Conservation (phyloP, 35 echinoderm and acorn worm species). For the Strongylocentrotus purpuratus region DNA sequence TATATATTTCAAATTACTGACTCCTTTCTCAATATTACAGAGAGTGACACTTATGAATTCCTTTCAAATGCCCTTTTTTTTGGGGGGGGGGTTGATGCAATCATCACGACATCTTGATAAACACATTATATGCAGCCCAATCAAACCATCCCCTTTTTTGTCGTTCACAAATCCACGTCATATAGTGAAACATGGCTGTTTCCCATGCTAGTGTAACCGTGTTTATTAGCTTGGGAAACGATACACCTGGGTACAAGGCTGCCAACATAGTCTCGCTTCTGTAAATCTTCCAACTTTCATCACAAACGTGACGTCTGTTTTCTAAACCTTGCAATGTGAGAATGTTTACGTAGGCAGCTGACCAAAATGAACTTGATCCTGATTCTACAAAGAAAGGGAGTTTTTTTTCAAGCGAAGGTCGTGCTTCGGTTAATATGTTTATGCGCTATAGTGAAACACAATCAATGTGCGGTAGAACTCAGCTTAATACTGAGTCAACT, state of each 20-base stretch:
- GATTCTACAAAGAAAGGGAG: background rate
- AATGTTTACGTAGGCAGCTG: conserved; percentile 13
- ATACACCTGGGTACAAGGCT: background rate
- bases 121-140: background rate
- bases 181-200: background rate
- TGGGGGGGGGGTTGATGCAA: no score
- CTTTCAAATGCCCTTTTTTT: no score
- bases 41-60: no score
- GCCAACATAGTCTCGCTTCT: background rate
- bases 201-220: background rate
- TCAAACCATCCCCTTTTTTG: background rate
- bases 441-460: background rate
- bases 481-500: no score
- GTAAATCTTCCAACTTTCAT: background rate
- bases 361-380: background rate
- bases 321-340: conserved; percentile 12
- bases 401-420: background rate
- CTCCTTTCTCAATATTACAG: no score
- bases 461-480: background rate
- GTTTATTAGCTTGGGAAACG: background rate
- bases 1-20: no score
- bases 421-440: background rate
- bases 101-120: background rate
- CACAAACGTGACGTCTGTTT: background rate
- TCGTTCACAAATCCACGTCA: background rate